phyloP scores from a whole-genome alignment of 2,113 vertebrate genomes.

The Sinocyclocheilus anophthalmus region DNA sequence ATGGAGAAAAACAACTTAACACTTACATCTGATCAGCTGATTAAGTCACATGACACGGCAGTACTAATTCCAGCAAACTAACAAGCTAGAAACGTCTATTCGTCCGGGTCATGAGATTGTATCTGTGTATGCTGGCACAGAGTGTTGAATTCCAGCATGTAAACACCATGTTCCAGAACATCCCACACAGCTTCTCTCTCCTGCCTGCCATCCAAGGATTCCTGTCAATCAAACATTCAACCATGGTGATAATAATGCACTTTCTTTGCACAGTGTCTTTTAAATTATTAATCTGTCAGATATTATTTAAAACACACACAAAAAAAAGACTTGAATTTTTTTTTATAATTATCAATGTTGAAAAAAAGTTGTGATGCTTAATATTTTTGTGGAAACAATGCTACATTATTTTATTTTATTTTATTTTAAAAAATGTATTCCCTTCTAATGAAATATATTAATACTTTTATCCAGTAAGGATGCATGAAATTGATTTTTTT shows the following conservation, averaged over 20 bases:
- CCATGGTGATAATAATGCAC: background rate
- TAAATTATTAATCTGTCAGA: background rate
- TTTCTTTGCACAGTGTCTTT: background rate
- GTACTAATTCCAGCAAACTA: background rate
- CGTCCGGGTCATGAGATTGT: background rate
- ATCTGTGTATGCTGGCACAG: background rate
- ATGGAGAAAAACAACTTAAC: background rate
- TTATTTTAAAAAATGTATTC: no score
- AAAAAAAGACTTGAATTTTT: background rate
- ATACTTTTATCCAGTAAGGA: no score
- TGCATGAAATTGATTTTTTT: no score
- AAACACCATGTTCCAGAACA: constrained; percentile 28
- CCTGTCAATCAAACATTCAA: constrained; percentile 17
- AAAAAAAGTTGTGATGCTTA: no score
- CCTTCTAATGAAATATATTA: no score
- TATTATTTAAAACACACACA: background rate
- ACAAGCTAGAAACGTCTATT: background rate
- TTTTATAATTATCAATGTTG: no score
- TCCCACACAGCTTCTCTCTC: constrained; percentile 38
- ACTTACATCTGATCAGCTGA: constrained; percentile 29
- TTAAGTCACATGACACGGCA: background rate
- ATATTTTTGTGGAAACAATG: no score
- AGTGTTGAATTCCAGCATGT: constrained; percentile 28
- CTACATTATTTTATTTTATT: no score
- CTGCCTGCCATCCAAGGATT: background rate